Base-by-base conservation (phyloP, 2,113 vertebrate genomes). In the Antennarius striatus region DNA sequence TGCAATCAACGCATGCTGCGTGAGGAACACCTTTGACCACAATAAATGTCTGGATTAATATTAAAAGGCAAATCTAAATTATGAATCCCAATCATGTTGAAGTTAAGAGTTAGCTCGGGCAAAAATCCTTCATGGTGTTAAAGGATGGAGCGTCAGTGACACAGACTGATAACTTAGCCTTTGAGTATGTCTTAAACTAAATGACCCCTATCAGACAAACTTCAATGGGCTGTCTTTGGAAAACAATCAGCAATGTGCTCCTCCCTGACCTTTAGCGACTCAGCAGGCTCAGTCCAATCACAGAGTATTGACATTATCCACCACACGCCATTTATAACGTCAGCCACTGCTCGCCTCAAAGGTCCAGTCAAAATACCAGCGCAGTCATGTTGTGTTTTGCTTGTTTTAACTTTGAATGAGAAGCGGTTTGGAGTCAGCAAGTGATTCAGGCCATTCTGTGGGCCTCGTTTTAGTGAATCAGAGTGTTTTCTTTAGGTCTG, bases 221-320 rank as follows among this genome's bases (percentile, higher is more conserved):
- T 88, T 89, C 81, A 89, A 79, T 79, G 69, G 71, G 75, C 80
- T 85, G 85, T 88, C 81, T 90, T 87, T 89, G 84, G 82, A 88
- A 90, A 90, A 91, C 91, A 90, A 89, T 91, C 89, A 91, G 83
- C 83, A 82, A 53, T 63, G 86, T 84, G 84, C 79, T 84, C 85
- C 82, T 84, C 73, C 43, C 58, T 88, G 90, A 91, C 90, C 88
- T 91, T 92, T 90, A 85, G 83, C 86, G 60, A 85, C 86, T 88
- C 81, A 76, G 70, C 81, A 80, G 72, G 66, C 85, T 86, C 69
- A 66, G 75, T 86, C 89, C 87, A 91, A 91, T 91, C 89, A 86
- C 87, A 73, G 71, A 83, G 82, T 92, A 92, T 90, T 87, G 91
- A 92, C 83, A 87, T 90, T 82, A 85, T 86, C 73, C 79, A 82